Evolutionary conservation across 2,113 vertebrate genomes (phyloP).

Genomic region (Brachypodius melanocephalos): DNA sequence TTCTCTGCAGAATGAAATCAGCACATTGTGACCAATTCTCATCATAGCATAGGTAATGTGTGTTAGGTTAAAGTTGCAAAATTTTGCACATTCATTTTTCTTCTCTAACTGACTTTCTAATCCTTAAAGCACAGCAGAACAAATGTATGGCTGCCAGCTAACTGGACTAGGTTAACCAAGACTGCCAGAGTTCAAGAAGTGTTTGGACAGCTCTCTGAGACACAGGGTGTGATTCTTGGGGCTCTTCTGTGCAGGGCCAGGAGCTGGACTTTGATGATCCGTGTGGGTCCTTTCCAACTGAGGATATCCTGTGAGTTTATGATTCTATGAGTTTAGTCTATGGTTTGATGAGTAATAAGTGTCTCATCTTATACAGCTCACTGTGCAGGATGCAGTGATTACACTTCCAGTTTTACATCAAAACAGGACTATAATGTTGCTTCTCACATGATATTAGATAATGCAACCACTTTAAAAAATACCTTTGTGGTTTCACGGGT

Average conservation of each 20-base stretch:
- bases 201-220: background rate
- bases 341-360: background rate
- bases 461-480: background rate
- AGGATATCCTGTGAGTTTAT: background rate
- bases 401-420: background rate
- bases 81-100: background rate
- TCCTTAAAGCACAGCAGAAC: background rate
- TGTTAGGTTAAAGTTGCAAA: background rate
- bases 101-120: background rate
- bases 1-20: background rate
- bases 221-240: background rate
- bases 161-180: background rate
- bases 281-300: background rate
- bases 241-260: background rate
- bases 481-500: background rate
- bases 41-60: background rate
- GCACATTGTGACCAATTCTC: background rate
- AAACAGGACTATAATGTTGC: background rate
- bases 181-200: background rate
- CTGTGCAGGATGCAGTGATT: background rate
- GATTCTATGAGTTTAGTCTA: background rate
- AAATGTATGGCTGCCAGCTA: background rate
- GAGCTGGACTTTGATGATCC: background rate
- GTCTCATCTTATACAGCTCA: background rate
- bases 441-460: background rate